Percentiles rank a stretch among this genome's conserved stretches.
Evolutionary conservation across 2,888 invertebrate species (phyloP).

Genomic region (Drosophila affinis): DNA sequence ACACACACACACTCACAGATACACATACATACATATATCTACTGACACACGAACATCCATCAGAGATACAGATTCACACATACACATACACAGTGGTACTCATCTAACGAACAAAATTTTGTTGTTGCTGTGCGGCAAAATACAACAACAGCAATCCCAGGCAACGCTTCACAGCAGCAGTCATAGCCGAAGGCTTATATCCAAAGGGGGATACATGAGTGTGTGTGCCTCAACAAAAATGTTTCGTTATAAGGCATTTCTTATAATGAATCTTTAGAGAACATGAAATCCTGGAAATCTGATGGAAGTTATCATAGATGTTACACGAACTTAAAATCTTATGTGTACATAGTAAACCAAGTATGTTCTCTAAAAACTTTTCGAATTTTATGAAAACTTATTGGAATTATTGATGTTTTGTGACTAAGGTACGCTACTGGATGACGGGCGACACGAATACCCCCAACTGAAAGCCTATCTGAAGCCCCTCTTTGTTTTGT

Average conservation of each 20-base stretch:
- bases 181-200: constrained; percentile 43
- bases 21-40: constrained; percentile 37
- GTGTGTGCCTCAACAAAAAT: not conserved
- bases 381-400: not conserved
- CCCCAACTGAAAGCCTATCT: not conserved
- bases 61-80: constrained; percentile 45
- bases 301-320: not conserved
- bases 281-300: not conserved
- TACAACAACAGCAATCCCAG: constrained; percentile 61
- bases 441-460: too few relatives aligned
- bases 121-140: constrained; percentile 69
- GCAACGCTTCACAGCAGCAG: constrained; percentile 70
- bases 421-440: not conserved
- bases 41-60: constrained; percentile 29
- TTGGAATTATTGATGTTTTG: not conserved
- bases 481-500: not conserved
- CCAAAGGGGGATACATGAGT: not conserved
- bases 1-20: constrained; percentile 43
- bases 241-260: not conserved
- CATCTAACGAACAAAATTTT: constrained; percentile 75
- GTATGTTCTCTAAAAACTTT: not conserved
- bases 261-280: not conserved
- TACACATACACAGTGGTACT: constrained; percentile 57
- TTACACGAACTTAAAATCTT: not conserved
- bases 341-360: too few relatives aligned